These are phyloP conservation scores for Oreocharis arfaki DNA, from an alignment of 2,113 vertebrate species.

Conservation along the genomic window DNA sequence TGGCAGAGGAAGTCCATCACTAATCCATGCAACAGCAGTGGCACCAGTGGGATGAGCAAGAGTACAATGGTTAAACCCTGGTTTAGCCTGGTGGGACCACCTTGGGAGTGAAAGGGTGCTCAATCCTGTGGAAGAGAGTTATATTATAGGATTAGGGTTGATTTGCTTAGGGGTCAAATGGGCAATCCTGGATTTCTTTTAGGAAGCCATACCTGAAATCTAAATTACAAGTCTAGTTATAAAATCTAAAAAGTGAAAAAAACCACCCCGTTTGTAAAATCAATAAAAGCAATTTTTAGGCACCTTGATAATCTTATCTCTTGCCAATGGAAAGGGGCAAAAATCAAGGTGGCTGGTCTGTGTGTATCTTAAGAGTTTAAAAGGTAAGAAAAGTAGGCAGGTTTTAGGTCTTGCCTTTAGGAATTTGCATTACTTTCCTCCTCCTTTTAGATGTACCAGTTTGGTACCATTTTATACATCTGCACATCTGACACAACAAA, in stretches of 20 bases:
- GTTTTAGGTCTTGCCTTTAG: background rate
- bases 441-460: background rate
- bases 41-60: background rate
- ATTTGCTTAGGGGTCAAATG: background rate
- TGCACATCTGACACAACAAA: background rate
- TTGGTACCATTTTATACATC: background rate
- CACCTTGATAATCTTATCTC: background rate
- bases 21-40: background rate
- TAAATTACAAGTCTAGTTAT: background rate
- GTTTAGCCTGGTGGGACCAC: background rate
- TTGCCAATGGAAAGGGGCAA: background rate
- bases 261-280: background rate
- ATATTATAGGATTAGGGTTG: slow-evolving; percentile 3
- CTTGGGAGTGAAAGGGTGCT: background rate
- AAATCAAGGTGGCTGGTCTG: background rate
- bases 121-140: background rate
- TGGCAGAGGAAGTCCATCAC: background rate
- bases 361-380: background rate
- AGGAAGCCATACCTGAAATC: background rate
- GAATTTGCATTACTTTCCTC: background rate
- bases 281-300: background rate
- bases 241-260: background rate
- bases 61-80: background rate
- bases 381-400: background rate
- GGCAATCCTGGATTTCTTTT: slow-evolving; percentile 28